Evolutionary conservation across 2,113 vertebrate genomes (phyloP), one percentile per base, ranked within the genome.

Genomic region (Taxidea taxus): DNA sequence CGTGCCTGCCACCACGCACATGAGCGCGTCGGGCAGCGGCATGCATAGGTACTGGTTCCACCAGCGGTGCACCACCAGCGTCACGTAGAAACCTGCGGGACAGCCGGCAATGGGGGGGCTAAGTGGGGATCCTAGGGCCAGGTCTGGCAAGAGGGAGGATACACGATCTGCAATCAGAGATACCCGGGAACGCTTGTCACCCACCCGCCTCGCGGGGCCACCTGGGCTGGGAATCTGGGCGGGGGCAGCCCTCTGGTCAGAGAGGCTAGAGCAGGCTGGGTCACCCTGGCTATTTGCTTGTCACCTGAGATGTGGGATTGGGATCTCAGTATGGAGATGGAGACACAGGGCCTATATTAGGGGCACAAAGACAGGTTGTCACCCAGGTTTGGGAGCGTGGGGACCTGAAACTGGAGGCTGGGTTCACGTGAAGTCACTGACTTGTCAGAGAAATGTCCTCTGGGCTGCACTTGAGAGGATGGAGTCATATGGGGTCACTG

Each of bases 51-150:
- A 99, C 98, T 99, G 99, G 93, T 92, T 99, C 99, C 99, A 99
- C 99, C 99, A 99, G 12, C 99, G 99, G 98, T 99, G 99, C 98
- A 99, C 99, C 95, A 99, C 99, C 97, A 99, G 98, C 2, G 99
- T 99, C 97, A 99, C 99, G 13, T 99, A 99, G 98, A 99, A 99
- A 83, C 99, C 99, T 99, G 98, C 10, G 1, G 54, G 44, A 10
- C 21, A 91, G 86, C 18, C 37, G 16, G 20, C 13, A 54, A 42
- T 25, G 16, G 12, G 20, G 20, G 16, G 34, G n/a, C 25, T 96
- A 49, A 82, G 15, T 9, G 16, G 87, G 64, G 44, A 51, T 81
- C 7, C 47, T 20, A 42, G 42, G 37, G 62, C 14, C 80, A 37
- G 82, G 31, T 25, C 1, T 16, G 90, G 64, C 51, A 31, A 27